Evolutionary conservation across 2,888 invertebrate genomes (phyloP), one percentile per base, ranked within the genome.

Genomic region (Drosophila lutescens): DNA sequence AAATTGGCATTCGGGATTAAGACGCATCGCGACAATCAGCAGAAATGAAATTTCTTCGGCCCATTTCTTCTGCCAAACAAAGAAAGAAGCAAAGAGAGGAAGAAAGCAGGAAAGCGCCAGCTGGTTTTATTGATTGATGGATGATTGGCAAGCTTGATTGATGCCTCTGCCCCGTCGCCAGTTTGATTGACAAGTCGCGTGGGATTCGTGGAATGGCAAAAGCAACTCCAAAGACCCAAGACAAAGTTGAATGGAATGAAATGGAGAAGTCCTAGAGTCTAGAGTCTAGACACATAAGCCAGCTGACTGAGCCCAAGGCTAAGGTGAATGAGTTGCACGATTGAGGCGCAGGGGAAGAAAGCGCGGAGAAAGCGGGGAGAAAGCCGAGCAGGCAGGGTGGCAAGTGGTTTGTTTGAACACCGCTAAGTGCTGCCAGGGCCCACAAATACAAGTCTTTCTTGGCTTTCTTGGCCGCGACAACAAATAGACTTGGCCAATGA

Each of bases 101-200:
- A 1, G n/a, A 0, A 26, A 26, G 4, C 0, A 13, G 4, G 8
- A 3, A n/a, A 40, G 15, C 40, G 47, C 54, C 70, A 71, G 66
- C 50, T 65, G 74, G 41, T 13, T 53, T 55, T 71, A 76, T 79
- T 74, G 77, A 79, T 77, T 68, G 77, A 78, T 80, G 66, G 80
- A 60, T 78, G 78, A 74, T 80, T 80, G 77, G 80, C 74, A 62
- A 32, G 67, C 49, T 51, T 78, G 80, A 78, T 78, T 77, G 77
- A 78, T 77, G 78, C 68, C 43, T 34, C 47, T 17, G 63, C 61
- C 51, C 34, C 36, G 20, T 40, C 44, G 41, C 51, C 38, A 26
- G 13, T 32, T 50, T 77, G 77, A 77, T 77, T 77, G 77, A 80
- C 80, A 78, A 56, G 51, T 55, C 56, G 66, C 38, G 56, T 34